Conservation (phyloP, 2,113 vertebrate species). For the Odobenus rosmarus region DNA sequence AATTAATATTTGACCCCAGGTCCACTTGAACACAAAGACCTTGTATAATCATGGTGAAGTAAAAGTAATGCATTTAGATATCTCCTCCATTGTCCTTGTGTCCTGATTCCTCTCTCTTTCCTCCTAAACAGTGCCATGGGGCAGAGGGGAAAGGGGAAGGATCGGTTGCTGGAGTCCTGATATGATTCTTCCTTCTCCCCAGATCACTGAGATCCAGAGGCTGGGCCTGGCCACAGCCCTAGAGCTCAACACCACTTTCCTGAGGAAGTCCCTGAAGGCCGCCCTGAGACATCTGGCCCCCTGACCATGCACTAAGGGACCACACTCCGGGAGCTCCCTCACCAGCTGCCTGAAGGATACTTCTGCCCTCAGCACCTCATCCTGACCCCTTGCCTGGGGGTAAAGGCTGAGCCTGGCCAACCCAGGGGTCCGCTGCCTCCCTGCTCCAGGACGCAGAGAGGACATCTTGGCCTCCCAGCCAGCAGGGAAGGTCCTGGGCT, state of each 20-base stretch:
- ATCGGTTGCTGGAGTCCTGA: neutral
- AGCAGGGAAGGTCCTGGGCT: neutral
- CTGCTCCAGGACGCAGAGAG: neutral
- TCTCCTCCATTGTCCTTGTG: neutral
- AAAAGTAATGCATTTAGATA: neutral
- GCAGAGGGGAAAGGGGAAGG: neutral
- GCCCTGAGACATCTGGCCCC: slow-evolving; percentile 85
- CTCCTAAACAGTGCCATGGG: neutral
- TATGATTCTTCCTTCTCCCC: neutral
- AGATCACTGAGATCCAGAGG: slow-evolving; percentile 90
- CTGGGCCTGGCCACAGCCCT: slow-evolving; percentile 86
- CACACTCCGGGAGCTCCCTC: neutral
- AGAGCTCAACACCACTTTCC: slow-evolving; percentile 85
- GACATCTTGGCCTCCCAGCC: neutral
- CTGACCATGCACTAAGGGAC: slow-evolving; percentile 49
- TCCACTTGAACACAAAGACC: neutral
- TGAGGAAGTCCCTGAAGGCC: slow-evolving; percentile 92
- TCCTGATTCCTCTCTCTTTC: neutral
- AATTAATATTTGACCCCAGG: neutral
- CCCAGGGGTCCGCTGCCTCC: neutral
- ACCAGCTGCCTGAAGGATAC: neutral
- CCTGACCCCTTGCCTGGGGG: neutral
- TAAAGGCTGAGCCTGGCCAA: neutral
- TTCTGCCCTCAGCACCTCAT: neutral
- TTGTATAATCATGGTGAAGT: neutral